Evolutionary conservation across 2,888 invertebrate genomes (phyloP), one percentile per base, ranked within the genome.

Genomic region (Cryptocephalus primarius): DNA sequence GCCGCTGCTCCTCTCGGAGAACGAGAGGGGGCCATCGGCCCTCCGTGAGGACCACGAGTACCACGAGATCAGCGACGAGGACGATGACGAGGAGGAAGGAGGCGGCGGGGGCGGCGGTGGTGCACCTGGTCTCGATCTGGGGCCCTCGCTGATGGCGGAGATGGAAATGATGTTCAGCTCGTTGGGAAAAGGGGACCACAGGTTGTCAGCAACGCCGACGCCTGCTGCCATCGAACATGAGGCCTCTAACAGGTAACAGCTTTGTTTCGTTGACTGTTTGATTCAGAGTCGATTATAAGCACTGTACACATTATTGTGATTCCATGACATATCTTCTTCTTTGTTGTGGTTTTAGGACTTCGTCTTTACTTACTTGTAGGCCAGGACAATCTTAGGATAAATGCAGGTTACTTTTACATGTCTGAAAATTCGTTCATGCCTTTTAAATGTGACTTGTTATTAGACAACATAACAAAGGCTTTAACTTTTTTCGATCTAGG

Each of bases 131-230:
- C 75, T 85, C 54, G 89, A 90, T 63, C 83, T 88, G 62, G 91
- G 93, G 6, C 88, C 91, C 10, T 93, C 93, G 51, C 73, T 96
- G 44, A 75, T 95, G 65, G 94, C 92, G 61, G 88, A 89, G 68
- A 87, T 89, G 77, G 87, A 88, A 61, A 85, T 89, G 46, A 88
- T 95, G 75, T 88, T 95, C 62, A 82, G 82, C 43, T 83, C 69
- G 47, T 62, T 76, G 34, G 75, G 76, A n/a, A 45, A 46, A 51
- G 43, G 60, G 58, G 39, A 59, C 62, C n/a, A 58, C 62, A 2
- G 22, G 22, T 22, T 22, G 22, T 22, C 22, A 6, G 22, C 22
- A 6, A 22, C 3, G 58, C 58, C 10, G 12, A 11, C n/a, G 36
- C 12, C 22, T 4, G 36, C 36, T 4, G 38, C 46, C 11, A 8